phyloP scores from a whole-genome alignment of 2,888 invertebrate species.

The Bursaphelenchus okinawaensis region DNA sequence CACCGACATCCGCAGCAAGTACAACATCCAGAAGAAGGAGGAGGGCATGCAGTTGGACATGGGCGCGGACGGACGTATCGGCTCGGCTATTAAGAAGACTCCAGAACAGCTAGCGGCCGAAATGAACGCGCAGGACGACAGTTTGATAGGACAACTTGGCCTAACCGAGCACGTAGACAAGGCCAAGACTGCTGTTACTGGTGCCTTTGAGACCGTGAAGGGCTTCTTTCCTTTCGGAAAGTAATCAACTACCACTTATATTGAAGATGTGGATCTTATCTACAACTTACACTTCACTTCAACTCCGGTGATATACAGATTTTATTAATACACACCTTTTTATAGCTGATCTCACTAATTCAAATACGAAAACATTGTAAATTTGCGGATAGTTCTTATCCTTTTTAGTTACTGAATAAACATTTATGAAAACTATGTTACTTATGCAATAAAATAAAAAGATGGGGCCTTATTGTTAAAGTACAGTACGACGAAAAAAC shows the following conservation, averaged over 20 bases:
- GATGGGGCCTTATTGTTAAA: too few species aligned
- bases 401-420: too few species aligned
- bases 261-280: too few species aligned
- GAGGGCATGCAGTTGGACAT: conserved; percentile 61
- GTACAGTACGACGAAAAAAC: too few species aligned
- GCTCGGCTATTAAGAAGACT: conserved; percentile 78
- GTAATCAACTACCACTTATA: conserved; percentile 30
- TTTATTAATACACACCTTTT: neutral
- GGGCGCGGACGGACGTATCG: conserved; percentile 63
- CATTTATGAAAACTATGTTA: too few species aligned
- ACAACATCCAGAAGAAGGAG: conserved; percentile 96
- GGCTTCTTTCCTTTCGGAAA: conserved; percentile 57
- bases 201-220: conserved; percentile 53
- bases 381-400: neutral
- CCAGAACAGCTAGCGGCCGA: conserved; percentile 94
- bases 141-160: conserved; percentile 56
- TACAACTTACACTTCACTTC: too few species aligned
- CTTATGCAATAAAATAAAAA: too few species aligned
- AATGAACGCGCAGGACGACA: conserved; percentile 74
- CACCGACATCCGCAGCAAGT: conserved; percentile 98
- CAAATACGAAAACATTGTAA: neutral
- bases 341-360: neutral
- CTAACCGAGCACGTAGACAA: conserved; percentile 57
- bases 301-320: neutral
- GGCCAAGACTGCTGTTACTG: conserved; percentile 55